Base-by-base conservation (phyloP, 2,113 vertebrate genomes). In the Gadus macrocephalus region DNA sequence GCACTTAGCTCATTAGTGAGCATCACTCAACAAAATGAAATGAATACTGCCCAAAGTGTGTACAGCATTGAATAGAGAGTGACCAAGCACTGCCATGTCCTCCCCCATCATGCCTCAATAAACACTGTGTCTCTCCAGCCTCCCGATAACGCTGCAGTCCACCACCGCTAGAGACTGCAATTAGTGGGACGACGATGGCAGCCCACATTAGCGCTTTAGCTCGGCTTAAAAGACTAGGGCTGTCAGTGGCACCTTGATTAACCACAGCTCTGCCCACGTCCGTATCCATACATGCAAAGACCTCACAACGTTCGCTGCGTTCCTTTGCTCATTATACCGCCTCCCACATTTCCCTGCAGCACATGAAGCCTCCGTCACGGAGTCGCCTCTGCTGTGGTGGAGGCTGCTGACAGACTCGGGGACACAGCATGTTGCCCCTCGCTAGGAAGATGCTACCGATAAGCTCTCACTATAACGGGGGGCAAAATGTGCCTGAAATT, bases 191-290 rank as follows among this genome's bases (percentile, higher is more conserved):
- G 62, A 59, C 62, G 67, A 78, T 14, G 66, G 70, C 80, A 66
- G 72, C 49, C 70, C 62, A 82, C 80, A 88, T 86, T 81, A 82
- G 77, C 70, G 75, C 66, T 75, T 69, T 64, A 8, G 69, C 66
- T 67, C 75, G 70, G 62, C 74, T 78, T 70, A 71, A 67, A 42
- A 66, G 38, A 66, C 35, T 64, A 6, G 62, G 27, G 53, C 61
- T 65, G 70, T 65, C 70, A 71, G 7, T 49, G 42, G 53, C 7
- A 25, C 62, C 64, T 17, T 25, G 17, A 3, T 71, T 72, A 80
- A 77, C 72, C 64, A 69, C 76, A 74, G 60, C 38, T 38, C 22
- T 66, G 72, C 72, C 70, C 73, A 67, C 70, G 60, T 71, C 53
- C 59, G 53, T 35, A 53, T 19, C 49, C 16, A 14, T 61, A 28